A percentile compares a stretch with the other conserved stretches of the same genome.
These are phyloP conservation scores for Drosophila picticornis DNA, from an alignment of 2,888 invertebrate genomes.

Conservation along the genomic window DNA sequence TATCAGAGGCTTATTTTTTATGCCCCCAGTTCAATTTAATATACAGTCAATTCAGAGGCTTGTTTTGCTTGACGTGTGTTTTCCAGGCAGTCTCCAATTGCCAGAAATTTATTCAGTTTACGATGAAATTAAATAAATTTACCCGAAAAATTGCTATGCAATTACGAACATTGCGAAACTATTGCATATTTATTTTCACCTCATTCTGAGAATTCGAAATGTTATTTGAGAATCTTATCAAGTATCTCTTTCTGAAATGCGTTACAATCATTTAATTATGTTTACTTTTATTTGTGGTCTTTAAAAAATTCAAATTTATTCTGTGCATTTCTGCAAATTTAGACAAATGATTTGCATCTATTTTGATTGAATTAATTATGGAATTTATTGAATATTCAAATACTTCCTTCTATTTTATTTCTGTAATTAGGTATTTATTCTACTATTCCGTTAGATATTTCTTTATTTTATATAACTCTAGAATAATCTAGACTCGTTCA, in stretches of 20 bases:
- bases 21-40: constrained; percentile 34
- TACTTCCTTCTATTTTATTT: not conserved
- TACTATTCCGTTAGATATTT: not conserved
- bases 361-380: not conserved
- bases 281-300: not conserved
- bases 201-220: not conserved
- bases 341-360: not conserved
- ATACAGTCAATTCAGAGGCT: not conserved
- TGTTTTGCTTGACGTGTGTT: not conserved
- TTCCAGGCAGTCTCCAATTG: not conserved
- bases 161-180: not conserved
- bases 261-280: not conserved
- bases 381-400: not conserved
- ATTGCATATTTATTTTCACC: not conserved
- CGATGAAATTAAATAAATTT: not conserved
- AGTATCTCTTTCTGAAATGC: not conserved
- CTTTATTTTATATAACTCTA: too few species aligned
- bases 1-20: constrained; percentile 35
- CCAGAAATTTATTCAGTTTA: not conserved
- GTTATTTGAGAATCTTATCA: not conserved
- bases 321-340: not conserved
- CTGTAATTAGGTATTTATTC: not conserved
- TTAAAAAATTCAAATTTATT: not conserved
- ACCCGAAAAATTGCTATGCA: not conserved
- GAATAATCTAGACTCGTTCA: not conserved